Conservation (phyloP, 2,797 vertebrate species). For the Coregonus ussuriensis region DNA sequence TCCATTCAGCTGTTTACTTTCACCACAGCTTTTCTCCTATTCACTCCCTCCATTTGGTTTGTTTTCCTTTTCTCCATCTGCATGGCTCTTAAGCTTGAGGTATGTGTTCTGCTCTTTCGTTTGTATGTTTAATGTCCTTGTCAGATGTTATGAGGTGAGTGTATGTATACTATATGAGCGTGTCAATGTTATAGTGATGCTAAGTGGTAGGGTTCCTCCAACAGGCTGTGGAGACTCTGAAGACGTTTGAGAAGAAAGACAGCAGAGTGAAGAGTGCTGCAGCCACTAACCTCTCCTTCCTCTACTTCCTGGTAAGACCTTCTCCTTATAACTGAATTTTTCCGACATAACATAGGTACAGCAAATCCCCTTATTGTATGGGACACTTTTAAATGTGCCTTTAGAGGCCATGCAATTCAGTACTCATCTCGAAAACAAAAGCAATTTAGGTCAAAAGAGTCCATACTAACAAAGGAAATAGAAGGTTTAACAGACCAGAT, state of each 20-base stretch:
- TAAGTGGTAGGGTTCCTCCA: neutral
- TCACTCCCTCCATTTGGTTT: slow-evolving; percentile 58
- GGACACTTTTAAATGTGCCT: too few relatives aligned
- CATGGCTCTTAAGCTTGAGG: slow-evolving; percentile 77
- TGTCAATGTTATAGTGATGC: neutral
- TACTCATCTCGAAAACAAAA: too few relatives aligned
- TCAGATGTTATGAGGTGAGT: neutral
- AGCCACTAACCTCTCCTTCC: slow-evolving; percentile 94
- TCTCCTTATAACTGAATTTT: neutral
- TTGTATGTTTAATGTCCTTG: neutral
- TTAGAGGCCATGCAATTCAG: too few relatives aligned
- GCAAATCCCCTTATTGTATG: too few relatives aligned
- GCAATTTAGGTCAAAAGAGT: too few relatives aligned
- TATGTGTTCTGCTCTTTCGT: slow-evolving; percentile 62
- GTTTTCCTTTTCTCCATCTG: slow-evolving; percentile 64
- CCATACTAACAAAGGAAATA: too few relatives aligned
- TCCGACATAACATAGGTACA: too few relatives aligned
- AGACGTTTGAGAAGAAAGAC: slow-evolving; percentile 97
- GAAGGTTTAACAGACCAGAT: too few relatives aligned
- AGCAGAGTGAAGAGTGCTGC: slow-evolving; percentile 96
- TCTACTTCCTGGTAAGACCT: slow-evolving; percentile 90
- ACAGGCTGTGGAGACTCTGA: slow-evolving; percentile 93
- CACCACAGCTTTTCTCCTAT: slow-evolving; percentile 23
- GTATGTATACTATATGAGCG: neutral
- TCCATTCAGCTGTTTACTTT: slow-evolving; percentile 23